Evolutionary conservation across 2,888 invertebrate genomes (phyloP).

Genomic region (Deilephila elpenor): DNA sequence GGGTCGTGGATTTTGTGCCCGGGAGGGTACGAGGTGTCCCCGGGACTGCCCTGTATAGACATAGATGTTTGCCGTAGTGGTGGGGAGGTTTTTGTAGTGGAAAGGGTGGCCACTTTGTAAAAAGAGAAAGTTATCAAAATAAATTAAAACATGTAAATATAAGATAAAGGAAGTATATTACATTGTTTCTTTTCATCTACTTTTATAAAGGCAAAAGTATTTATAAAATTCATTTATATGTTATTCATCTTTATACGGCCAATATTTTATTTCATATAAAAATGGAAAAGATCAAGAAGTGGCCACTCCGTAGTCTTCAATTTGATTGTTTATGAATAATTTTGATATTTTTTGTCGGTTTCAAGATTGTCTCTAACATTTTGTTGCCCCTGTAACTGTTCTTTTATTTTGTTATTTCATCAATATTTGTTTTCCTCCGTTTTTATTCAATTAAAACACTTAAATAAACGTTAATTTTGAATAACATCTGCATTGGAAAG

Average conservation of each 20-base stretch:
- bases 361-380: conserved; percentile 22
- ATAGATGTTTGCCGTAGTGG: conserved; percentile 20
- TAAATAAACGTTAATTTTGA: conserved; percentile 43
- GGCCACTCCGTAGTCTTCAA: not conserved
- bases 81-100: conserved; percentile 15
- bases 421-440: conserved; percentile 18
- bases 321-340: not conserved
- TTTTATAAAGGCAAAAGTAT: too few species aligned
- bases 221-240: too few species aligned
- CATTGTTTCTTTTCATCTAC: too few species aligned
- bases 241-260: too few species aligned
- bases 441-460: conserved; percentile 33
- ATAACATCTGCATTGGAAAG: conserved; percentile 29
- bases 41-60: not conserved
- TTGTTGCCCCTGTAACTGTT: conserved; percentile 15
- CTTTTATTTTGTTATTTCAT: conserved; percentile 16
- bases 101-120: conserved; percentile 15
- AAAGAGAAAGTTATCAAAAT: not conserved
- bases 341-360: conserved; percentile 16
- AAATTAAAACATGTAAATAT: too few species aligned
- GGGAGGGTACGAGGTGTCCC: not conserved
- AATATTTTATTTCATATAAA: too few species aligned
- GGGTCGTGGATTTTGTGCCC: conserved; percentile 38
- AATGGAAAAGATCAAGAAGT: not conserved
- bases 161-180: too few species aligned